These are phyloP conservation scores for Villa cingulata DNA, from an alignment of 2,888 invertebrate species.

Conservation along the genomic window DNA sequence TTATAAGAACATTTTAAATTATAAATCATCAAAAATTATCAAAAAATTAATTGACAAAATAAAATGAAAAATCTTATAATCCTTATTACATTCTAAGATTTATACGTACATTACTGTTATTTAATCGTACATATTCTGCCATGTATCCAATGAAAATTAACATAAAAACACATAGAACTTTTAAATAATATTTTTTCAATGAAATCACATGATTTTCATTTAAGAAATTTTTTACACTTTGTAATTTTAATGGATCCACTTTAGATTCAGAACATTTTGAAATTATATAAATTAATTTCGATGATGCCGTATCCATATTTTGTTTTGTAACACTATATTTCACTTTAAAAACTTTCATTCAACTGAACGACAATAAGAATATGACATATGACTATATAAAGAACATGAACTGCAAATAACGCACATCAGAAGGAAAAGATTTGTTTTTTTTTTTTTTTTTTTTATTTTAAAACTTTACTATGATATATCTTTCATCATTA, in stretches of 20 bases:
- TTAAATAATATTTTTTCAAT: not conserved
- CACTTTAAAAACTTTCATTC: no score
- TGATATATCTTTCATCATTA: no score
- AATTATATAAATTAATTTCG: constrained; percentile 4
- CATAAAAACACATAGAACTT: not conserved
- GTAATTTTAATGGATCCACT: constrained; percentile 2
- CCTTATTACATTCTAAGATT: not conserved
- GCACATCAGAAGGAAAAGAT: no score
- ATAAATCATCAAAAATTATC: no score
- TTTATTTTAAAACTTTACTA: no score
- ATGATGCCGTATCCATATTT: constrained; percentile 3
- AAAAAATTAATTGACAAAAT: no score
- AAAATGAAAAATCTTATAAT: no score
- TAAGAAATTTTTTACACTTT: constrained; percentile 3
- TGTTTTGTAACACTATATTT: not conserved
- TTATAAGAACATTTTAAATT: no score
- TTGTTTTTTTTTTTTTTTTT: no score
- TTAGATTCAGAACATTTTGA: constrained; percentile 7
- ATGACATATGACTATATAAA: no score
- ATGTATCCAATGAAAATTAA: not conserved
- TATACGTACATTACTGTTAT: constrained; percentile 4
- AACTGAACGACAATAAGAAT: no score
- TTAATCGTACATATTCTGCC: not conserved
- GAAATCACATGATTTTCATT: not conserved
- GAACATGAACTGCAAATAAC: no score